These are phyloP conservation scores for Leuciscus waleckii DNA, from an alignment of 2,797 vertebrate genomes.

Conservation along the genomic window DNA sequence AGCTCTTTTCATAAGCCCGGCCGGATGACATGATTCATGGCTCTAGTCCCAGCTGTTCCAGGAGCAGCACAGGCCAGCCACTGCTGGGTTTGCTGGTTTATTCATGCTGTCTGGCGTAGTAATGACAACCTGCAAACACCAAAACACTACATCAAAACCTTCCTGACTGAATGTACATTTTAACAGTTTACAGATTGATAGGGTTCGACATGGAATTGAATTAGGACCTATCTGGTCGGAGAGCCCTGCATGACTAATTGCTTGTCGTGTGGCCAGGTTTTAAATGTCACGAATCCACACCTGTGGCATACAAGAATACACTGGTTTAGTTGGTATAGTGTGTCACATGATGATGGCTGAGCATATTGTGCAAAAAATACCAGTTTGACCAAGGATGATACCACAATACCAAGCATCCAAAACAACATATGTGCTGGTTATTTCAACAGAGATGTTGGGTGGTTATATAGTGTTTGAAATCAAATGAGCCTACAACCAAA, in stretches of 20 bases:
- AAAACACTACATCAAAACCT: constrained; percentile 38
- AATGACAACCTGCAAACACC: constrained; percentile 27
- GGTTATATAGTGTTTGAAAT: background rate
- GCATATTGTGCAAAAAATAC: background rate
- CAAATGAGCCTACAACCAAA: background rate
- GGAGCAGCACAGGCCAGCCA: constrained; percentile 30
- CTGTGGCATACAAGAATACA: background rate
- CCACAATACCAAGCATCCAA: background rate
- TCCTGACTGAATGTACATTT: background rate
- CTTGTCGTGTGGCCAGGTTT: constrained; percentile 1
- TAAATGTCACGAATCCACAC: constrained; percentile 22
- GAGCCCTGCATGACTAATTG: background rate
- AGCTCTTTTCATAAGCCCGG: constrained; percentile 48
- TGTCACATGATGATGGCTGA: background rate
- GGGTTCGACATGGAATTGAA: background rate
- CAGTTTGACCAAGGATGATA: background rate
- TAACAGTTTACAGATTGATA: constrained; percentile 7
- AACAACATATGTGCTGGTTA: background rate
- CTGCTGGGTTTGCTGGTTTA: constrained; percentile 43
- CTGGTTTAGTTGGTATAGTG: background rate
- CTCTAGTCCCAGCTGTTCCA: constrained; percentile 37
- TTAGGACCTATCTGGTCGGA: background rate
- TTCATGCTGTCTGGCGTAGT: constrained; percentile 34
- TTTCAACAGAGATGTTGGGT: background rate
- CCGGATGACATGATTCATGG: constrained; percentile 50